These are phyloP conservation scores for Oryzias sinensis DNA, from an alignment of 2,797 vertebrate species.

Conservation along the genomic window DNA sequence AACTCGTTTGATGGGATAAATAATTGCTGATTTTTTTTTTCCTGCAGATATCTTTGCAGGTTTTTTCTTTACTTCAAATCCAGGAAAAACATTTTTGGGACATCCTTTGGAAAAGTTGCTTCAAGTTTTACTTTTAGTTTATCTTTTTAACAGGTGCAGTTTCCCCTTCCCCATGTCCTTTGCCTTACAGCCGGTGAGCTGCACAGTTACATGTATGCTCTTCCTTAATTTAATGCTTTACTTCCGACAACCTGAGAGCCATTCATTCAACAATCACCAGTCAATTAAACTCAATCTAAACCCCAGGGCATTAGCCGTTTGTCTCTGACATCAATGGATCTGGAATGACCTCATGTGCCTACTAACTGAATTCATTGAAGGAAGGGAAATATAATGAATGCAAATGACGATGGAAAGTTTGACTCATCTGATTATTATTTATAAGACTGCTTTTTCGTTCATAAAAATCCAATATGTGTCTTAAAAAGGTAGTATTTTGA, in stretches of 20 bases:
- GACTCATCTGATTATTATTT: conserved; percentile 25
- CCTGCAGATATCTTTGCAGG: conserved; percentile 20
- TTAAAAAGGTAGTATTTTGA: conserved; percentile 16
- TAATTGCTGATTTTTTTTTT: conserved; percentile 15
- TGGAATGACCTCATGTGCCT: conserved; percentile 22
- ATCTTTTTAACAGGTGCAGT: conserved; percentile 28
- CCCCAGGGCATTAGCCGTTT: conserved; percentile 24
- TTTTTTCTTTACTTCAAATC: conserved; percentile 26
- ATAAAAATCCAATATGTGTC: conserved; percentile 20
- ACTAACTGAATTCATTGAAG: conserved; percentile 34
- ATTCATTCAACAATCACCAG: conserved; percentile 44
- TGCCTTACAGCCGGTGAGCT: conserved; percentile 10
- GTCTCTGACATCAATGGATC: conserved; percentile 41
- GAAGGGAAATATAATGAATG: conserved; percentile 52
- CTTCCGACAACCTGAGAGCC: conserved; percentile 8
- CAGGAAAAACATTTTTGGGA: conserved; percentile 33
- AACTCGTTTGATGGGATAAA: conserved; percentile 37
- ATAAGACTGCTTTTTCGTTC: conserved; percentile 21
- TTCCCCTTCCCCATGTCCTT: background rate
- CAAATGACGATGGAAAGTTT: conserved; percentile 25
- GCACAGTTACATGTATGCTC: conserved; percentile 10
- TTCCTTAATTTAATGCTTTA: conserved; percentile 1
- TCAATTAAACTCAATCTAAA: conserved; percentile 41
- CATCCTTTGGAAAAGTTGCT: conserved; percentile 60
- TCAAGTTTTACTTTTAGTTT: conserved; percentile 18